phyloP scores from a whole-genome alignment of 2,797 vertebrate species.

The Triplophysa yarkandensis region DNA sequence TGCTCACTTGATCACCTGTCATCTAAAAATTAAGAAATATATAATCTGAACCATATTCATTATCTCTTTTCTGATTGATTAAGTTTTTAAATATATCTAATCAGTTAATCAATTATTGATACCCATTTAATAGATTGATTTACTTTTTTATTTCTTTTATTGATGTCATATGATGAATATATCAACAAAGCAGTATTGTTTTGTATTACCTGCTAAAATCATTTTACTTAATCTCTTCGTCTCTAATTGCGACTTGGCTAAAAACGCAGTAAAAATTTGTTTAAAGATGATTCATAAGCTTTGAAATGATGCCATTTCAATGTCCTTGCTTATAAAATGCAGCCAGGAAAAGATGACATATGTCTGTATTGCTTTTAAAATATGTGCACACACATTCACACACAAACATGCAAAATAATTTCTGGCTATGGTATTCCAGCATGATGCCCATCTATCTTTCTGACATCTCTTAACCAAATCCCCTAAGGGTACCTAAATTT shows the following conservation, averaged over 20 bases:
- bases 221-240: conserved; percentile 43
- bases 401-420: conserved; percentile 74
- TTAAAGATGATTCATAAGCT: conserved; percentile 46
- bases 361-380: conserved; percentile 53
- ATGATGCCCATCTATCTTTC: conserved; percentile 83
- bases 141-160: conserved; percentile 12
- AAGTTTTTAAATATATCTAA: conserved; percentile 8
- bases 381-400: conserved; percentile 42
- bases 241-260: conserved; percentile 50
- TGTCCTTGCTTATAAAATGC: conserved; percentile 60
- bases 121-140: conserved; percentile 13
- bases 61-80: too few relatives aligned
- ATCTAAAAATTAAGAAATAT: too few relatives aligned
- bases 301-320: conserved; percentile 52
- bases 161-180: conserved; percentile 40
- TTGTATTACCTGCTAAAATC: conserved; percentile 44
- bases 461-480: conserved; percentile 85
- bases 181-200: conserved; percentile 40
- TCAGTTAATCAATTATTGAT: conserved; percentile 28
- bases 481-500: conserved; percentile 82
- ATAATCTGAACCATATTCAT: too few relatives aligned
- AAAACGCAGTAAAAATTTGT: conserved; percentile 49
- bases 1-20: too few relatives aligned
- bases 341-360: conserved; percentile 52
- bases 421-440: conserved; percentile 66